Conservation (phyloP, 2,888 invertebrate species). For the Caenorhabditis sp. region DNA sequence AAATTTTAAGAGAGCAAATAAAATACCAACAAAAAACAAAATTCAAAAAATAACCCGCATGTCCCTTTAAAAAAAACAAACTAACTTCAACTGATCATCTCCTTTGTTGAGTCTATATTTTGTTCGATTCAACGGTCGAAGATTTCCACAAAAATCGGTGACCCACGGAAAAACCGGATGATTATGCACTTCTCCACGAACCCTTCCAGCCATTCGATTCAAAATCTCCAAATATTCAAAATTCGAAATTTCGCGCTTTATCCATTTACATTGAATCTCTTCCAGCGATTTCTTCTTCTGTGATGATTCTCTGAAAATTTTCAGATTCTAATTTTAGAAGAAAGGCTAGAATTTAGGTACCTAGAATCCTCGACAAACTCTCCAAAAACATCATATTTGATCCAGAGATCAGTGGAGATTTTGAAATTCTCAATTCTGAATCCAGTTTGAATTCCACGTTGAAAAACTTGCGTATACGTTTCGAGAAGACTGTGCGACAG, state of each 20-base stretch:
- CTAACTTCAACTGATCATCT: conserved; percentile 85
- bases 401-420: conserved; percentile 10
- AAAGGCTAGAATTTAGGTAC: not conserved
- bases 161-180: conserved; percentile 98
- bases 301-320: not conserved
- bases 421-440: conserved; percentile 15
- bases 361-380: conserved; percentile 9
- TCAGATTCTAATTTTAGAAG: not conserved
- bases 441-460: conserved; percentile 13
- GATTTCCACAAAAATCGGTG: conserved; percentile 86
- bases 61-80: not conserved
- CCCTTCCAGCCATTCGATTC: conserved; percentile 75
- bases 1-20: not conserved
- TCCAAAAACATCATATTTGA: conserved; percentile 28
- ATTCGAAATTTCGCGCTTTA: conserved; percentile 85
- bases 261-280: conserved; percentile 78
- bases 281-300: conserved; percentile 30
- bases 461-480: conserved; percentile 23
- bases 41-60: conserved; percentile 74
- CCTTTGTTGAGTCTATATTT: conserved; percentile 96
- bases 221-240: conserved; percentile 89
- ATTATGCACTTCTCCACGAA: conserved; percentile 78
- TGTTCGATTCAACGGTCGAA: conserved; percentile 90
- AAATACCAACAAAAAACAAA: no score
- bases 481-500: conserved; percentile 28